phyloP scores from a whole-genome alignment of 53 echinoderm and acorn worm species.

The Patiria pectinifera region DNA sequence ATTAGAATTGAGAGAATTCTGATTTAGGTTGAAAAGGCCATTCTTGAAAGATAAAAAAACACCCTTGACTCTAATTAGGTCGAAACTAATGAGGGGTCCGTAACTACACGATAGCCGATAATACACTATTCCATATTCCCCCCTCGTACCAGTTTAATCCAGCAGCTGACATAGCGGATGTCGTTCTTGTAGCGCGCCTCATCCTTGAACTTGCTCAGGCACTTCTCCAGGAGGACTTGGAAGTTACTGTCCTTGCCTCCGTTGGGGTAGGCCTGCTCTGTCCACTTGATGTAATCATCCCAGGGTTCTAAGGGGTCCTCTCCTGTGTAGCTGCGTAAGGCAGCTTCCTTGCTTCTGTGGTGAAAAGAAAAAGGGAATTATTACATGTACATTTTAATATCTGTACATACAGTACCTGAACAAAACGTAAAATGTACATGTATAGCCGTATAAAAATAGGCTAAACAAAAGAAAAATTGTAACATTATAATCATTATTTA shows the following conservation, averaged over 20 bases:
- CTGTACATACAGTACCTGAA: neutral
- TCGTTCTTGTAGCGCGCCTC: conserved; percentile 86
- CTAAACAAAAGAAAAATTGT: too few species aligned
- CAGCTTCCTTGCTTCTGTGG: conserved; percentile 81
- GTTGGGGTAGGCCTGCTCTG: conserved; percentile 87
- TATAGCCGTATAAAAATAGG: too few species aligned
- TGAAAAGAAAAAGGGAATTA: neutral
- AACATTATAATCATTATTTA: too few species aligned
- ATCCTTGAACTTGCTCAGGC: conserved; percentile 79
- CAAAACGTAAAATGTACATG: neutral
- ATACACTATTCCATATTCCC: neutral
- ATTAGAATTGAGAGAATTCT: too few species aligned
- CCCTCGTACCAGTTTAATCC: conserved; percentile 85
- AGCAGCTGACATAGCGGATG: conserved; percentile 78
- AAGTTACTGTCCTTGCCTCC: conserved; percentile 96
- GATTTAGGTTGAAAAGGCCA: too few species aligned
- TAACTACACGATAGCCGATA: too few species aligned
- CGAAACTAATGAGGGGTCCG: too few species aligned
- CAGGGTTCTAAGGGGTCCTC: conserved; percentile 89
- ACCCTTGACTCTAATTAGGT: too few species aligned
- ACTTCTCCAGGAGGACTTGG: conserved; percentile 77
- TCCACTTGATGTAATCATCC: conserved; percentile 92
- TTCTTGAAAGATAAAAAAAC: too few species aligned
- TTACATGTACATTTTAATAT: too few species aligned
- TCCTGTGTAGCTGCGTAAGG: conserved; percentile 77